A percentile compares a stretch with the other conserved stretches of the same genome.
Conservation (phyloP, 1,140 invertebrate genomes). For the Drosophila persimilis region DNA sequence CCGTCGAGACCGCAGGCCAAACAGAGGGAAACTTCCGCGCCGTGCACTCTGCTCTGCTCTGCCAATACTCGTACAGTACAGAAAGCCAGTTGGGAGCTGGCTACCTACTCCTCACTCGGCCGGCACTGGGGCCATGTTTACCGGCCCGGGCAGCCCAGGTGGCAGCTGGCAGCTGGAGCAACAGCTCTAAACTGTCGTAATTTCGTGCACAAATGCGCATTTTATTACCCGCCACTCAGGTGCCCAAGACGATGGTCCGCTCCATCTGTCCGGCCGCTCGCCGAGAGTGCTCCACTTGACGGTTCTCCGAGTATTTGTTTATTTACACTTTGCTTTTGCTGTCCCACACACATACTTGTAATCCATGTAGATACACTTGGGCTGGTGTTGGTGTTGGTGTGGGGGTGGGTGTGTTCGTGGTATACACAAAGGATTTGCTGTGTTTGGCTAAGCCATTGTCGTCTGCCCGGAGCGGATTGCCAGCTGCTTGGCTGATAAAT, state of each 20-base stretch:
- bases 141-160: slow-evolving; percentile 11
- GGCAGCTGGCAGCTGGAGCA: slow-evolving; percentile 23
- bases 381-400: too few species aligned
- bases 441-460: slow-evolving; percentile 42
- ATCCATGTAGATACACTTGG: background rate
- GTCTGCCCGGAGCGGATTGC: slow-evolving; percentile 51
- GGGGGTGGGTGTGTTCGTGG: background rate
- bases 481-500: slow-evolving; percentile 75
- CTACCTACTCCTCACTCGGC: slow-evolving; percentile 3
- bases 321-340: slow-evolving; percentile 70
- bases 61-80: slow-evolving; percentile 16
- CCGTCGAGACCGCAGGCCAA: slow-evolving; percentile 29
- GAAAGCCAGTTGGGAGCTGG: slow-evolving; percentile 32
- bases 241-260: slow-evolving; percentile 11
- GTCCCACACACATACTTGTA: background rate
- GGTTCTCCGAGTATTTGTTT: slow-evolving; percentile 63
- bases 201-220: slow-evolving; percentile 77
- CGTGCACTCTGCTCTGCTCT: background rate
- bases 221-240: slow-evolving; percentile 73
- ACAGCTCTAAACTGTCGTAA: slow-evolving; percentile 59
- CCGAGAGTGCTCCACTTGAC: slow-evolving; percentile 32
- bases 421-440: slow-evolving; percentile 44
- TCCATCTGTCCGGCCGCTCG: slow-evolving; percentile 1
- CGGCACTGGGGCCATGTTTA: background rate
- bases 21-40: slow-evolving; percentile 25